A percentile compares a stretch with the other conserved stretches of the same genome.
Evolutionary conservation across 1,140 invertebrate species (phyloP).

Genomic region (Eurosta solidaginis): DNA sequence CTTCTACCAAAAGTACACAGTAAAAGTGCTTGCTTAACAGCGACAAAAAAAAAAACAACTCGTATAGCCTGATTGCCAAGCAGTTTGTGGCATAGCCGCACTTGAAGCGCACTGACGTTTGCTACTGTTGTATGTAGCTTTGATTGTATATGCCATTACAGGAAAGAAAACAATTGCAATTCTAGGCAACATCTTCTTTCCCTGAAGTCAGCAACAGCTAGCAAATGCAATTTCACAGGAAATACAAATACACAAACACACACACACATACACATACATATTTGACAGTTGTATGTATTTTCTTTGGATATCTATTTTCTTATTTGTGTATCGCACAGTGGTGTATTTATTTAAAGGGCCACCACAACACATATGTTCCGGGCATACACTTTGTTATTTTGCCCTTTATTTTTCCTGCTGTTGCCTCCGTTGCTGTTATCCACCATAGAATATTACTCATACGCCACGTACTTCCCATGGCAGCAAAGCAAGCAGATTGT

Average conservation of each 20-base stretch:
- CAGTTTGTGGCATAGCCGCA: not conserved
- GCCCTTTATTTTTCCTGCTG: slow-evolving; percentile 9
- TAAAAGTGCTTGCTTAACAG: too few species aligned
- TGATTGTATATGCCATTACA: not conserved
- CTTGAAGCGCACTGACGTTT: not conserved
- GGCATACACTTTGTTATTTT: slow-evolving; percentile 26
- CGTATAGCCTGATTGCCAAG: not conserved
- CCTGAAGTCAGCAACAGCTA: not conserved
- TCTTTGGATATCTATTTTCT: not conserved
- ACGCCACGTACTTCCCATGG: not conserved
- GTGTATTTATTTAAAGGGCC: slow-evolving; percentile 14
- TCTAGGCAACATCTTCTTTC: not conserved
- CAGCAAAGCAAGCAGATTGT: not conserved
- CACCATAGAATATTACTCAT: slow-evolving; percentile 6
- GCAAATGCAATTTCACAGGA: slow-evolving; percentile 4
- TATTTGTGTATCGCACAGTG: not conserved
- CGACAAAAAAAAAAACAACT: not conserved
- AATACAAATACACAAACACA: not conserved
- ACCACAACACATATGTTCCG: slow-evolving; percentile 16
- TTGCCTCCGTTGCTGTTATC: not conserved
- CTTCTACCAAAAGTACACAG: not conserved
- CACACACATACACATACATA: not conserved
- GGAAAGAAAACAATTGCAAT: slow-evolving; percentile 13
- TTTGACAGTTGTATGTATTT: not conserved
- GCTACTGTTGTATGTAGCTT: too few species aligned